Evolutionary conservation across 2,797 vertebrate species (phyloP), one percentile per base, ranked within the genome.

Genomic region (Anabacerthia variegaticeps): DNA sequence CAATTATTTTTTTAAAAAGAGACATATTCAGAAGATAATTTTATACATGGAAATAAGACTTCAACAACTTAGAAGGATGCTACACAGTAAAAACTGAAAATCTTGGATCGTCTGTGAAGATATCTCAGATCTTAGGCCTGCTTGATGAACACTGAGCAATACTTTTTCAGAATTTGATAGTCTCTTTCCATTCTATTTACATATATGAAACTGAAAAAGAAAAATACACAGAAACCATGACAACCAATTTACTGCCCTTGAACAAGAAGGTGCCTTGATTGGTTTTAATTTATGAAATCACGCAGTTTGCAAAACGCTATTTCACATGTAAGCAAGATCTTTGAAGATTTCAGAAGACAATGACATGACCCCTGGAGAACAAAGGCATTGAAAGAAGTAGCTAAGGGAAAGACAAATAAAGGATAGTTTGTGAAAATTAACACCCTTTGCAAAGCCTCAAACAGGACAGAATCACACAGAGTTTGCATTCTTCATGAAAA

Each of bases 271-370:
- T 91, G 55, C 41, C 67, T 74, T 84, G 82, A 87, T 96, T 89
- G 84, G 81, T 48, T 96, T 96, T 92, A 88, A 86, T 88, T 94
- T 80, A 89, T 91, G 82, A 88, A 94, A 94, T 44, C 74, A 54
- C 78, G 51, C 54, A 69, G 91, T 97, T 85, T 34, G 44, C 87
- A 88, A 87, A 94, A 93, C 30, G 8, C 73, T 34, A 85, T 96
- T 93, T 95, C 88, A 96, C 97, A 96, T 87, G 95, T 88, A 96
- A 96, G 92, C 88, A 95, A 96, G 88, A 94, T 89, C 48, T 95
- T 96, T 94, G 89, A 85, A 94, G 95, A 97, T 96, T 97, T 97
- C 91, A 85, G 93, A 97, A 97, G 96, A 97, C 96, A 96, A 92
- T 96, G 95, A 90, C 54, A 18, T 36, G 69, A 88, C 93, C 96